Evolutionary conservation across 2,113 vertebrate genomes (phyloP).

Genomic region (Leucosticte australis): DNA sequence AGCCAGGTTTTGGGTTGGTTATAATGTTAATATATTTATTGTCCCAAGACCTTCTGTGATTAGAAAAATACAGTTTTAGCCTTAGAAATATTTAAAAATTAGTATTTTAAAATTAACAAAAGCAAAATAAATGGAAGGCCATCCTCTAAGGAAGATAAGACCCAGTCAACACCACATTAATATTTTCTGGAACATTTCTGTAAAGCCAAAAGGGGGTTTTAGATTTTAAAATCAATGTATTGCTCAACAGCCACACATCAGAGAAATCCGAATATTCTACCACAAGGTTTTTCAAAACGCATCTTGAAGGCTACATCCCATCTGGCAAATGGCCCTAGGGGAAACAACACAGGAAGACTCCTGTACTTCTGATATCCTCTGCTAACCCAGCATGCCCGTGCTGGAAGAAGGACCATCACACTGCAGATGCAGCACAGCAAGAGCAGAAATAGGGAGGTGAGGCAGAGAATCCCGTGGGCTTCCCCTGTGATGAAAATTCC

Average conservation of each 20-base stretch:
- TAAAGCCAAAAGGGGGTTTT: not conserved
- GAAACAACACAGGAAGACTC: not conserved
- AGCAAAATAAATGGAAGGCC: not conserved
- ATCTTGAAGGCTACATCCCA: not conserved
- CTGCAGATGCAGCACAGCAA: not conserved
- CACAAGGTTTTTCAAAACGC: not conserved
- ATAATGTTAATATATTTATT: not conserved
- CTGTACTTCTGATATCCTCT: not conserved
- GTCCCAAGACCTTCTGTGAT: not conserved
- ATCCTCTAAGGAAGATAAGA: not conserved
- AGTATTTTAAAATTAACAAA: not conserved
- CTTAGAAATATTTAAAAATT: not conserved
- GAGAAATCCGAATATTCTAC: not conserved
- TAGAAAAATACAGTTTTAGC: not conserved
- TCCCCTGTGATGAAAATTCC: not conserved
- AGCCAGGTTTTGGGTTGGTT: not conserved
- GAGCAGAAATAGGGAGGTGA: not conserved
- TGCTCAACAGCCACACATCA: not conserved
- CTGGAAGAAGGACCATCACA: not conserved
- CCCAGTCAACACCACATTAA: not conserved
- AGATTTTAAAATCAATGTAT: not conserved
- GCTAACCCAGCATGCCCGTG: not conserved
- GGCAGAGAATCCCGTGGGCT: not conserved
- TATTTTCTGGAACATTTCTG: not conserved
- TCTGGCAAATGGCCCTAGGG: not conserved